These are phyloP conservation scores for Propithecus deckenii DNA, from an alignment of 2,797 vertebrate species.

Conservation along the genomic window DNA sequence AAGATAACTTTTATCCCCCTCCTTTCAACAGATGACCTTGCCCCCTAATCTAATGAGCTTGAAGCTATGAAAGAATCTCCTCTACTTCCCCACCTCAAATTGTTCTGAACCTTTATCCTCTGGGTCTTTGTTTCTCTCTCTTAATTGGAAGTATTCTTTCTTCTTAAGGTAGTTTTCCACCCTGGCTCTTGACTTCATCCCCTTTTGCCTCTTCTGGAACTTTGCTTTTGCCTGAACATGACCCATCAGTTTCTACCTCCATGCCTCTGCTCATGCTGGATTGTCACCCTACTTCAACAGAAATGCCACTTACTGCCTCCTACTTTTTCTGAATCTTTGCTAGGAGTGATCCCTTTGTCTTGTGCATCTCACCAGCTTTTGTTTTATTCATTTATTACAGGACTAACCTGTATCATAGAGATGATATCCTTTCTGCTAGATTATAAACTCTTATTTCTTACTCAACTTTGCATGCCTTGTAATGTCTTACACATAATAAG, in stretches of 20 bases:
- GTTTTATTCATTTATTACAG: not conserved
- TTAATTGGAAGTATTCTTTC: not conserved
- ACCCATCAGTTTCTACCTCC: not conserved
- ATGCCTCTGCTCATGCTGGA: not conserved
- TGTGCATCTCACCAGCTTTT: not conserved
- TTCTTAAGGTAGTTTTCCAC: not conserved
- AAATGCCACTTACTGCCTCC: not conserved
- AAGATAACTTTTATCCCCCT: not conserved
- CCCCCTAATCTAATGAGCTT: not conserved
- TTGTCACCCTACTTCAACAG: not conserved
- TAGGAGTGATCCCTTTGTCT: not conserved
- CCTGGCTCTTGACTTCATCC: not conserved
- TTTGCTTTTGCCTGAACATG: not conserved
- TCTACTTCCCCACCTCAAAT: not conserved
- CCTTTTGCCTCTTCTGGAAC: not conserved
- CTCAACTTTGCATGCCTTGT: not conserved
- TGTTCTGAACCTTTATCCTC: not conserved
- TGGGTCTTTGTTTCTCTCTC: not conserved
- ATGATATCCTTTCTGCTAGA: not conserved
- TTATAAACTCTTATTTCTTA: not conserved
- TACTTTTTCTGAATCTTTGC: not conserved
- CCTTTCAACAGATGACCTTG: not conserved
- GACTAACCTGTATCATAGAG: not conserved
- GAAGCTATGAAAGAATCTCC: not conserved
- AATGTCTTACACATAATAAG: not conserved